Evolutionary conservation across 2,888 invertebrate species (phyloP), one percentile per base, ranked within the genome.

Genomic region (Agriopis marginaria): DNA sequence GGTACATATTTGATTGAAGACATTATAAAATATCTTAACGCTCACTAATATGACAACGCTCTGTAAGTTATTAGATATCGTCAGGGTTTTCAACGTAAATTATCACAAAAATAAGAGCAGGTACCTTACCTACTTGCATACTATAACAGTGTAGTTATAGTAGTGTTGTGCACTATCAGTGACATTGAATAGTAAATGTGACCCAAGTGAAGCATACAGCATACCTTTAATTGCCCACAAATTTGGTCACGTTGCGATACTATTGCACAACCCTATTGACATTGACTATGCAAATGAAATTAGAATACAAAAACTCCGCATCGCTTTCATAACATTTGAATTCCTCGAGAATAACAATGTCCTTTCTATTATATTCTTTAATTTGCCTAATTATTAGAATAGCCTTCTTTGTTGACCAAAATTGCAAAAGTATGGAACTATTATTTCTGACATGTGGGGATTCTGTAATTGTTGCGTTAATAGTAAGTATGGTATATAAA

Each of bases 191-290:
- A 68, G 70, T 70, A 64, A 73, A 66, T 58, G 65, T 58, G 67
- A 49, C 32, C 39, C 61, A 67, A 40, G 62, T 50, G 63, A 58
- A 58, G 60, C 73, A 53, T 66, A 65, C 67, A 68, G 73, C 79
- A 74, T 77, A 79, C 75, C 77, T 75, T 79, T 81, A 77, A 81
- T 79, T 80, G 79, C 77, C 71, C 75, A 78, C 78, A 74, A 77
- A 79, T 81, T 82, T 79, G 78, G 82, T 71, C 77, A 82, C 78
- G 79, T 68, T 75, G 67, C 68, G 79, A 68, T 74, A 66, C 68
- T 77, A 70, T 89, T 87, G 82, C 86, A 79, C 84, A 86, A 87
- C 79, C 76, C 75, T 80, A 83, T 85, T 85, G 84, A 84, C 83
- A 84, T 86, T 84, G 84, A 79, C 70, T 76, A 81, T 79, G 77